Evolutionary conservation across 2,797 vertebrate species (phyloP), one percentile per base, ranked within the genome.

Genomic region (Protosalanx chinensis): DNA sequence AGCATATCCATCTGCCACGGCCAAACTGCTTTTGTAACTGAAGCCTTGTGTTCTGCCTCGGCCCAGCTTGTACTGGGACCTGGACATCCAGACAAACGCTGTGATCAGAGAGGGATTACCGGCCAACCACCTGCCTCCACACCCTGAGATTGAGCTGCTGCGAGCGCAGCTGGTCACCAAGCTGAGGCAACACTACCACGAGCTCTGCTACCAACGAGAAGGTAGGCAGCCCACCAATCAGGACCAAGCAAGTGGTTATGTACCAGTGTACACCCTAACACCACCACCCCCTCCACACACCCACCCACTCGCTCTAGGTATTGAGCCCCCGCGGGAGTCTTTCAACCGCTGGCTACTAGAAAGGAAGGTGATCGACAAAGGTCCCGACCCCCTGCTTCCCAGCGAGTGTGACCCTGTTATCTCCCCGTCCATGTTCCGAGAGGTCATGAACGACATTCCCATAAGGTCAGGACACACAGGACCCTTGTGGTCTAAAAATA

Each of bases 381-480:
- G 98, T 68, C 91, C 89, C 0, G 97, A 99, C 82, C 96, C 96
- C 5, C 84, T 99, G 64, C 79, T 99, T 72, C 97, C 97, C 0
- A 98, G 97, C 71, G 95, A 97, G 81, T 99, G 97, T 1, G 96
- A 98, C 56, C 97, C 96, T 0, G 76, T 95, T 4, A 94, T 99
- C 64, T 99, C 97, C 1, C 93, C 96, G 3, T 98, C 97, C 84
- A 98, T 99, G 97, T 99, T 98, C 89, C 93, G 97, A 79, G 97
- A 99, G 90, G 95, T 99, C 84, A 98, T 99, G 97, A 98, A 98
- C 29, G 97, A 99, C 91, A 97, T 99, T 87, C 97, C 97, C 76
- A 98, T 99, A 91, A 97, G 97, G 97, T 99, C 62, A 68, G 61
- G 6, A 16, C 30, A 10, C 30, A n/a, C 61, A 63, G 20, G 29